Conservation (phyloP, 2,888 invertebrate species). For the Drosophila percnosoma region DNA sequence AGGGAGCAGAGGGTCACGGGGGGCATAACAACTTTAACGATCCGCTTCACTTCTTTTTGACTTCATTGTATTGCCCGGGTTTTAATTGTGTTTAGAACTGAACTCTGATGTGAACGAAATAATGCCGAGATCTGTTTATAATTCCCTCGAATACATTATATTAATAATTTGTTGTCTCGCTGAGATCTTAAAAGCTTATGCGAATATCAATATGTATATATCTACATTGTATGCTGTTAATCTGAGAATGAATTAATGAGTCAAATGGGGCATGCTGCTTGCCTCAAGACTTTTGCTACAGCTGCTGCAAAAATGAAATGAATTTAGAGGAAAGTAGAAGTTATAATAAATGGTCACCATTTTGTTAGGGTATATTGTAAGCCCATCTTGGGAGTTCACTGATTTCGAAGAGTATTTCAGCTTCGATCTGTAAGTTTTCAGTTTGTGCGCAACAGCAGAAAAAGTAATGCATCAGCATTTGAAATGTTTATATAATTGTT, state of each 20-base stretch:
- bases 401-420: neutral
- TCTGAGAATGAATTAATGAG: neutral
- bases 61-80: slow-evolving; percentile 47
- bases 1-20: neutral
- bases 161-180: slow-evolving; percentile 26
- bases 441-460: neutral
- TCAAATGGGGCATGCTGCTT: neutral
- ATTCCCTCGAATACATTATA: slow-evolving; percentile 28
- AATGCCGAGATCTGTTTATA: slow-evolving; percentile 26
- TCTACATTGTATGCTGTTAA: slow-evolving; percentile 20
- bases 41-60: slow-evolving; percentile 58
- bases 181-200: slow-evolving; percentile 8
- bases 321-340: neutral
- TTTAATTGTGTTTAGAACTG: slow-evolving; percentile 70
- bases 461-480: slow-evolving; percentile 30
- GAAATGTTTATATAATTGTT: slow-evolving; percentile 57
- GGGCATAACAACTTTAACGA: slow-evolving; percentile 60
- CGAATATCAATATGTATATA: slow-evolving; percentile 14
- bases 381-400: too few relatives aligned
- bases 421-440: neutral
- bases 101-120: slow-evolving; percentile 23
- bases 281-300: neutral
- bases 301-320: neutral
- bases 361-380: neutral
- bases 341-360: neutral